phyloP scores from a whole-genome alignment of 2,888 invertebrate species.

The Physocephala rufipes region DNA sequence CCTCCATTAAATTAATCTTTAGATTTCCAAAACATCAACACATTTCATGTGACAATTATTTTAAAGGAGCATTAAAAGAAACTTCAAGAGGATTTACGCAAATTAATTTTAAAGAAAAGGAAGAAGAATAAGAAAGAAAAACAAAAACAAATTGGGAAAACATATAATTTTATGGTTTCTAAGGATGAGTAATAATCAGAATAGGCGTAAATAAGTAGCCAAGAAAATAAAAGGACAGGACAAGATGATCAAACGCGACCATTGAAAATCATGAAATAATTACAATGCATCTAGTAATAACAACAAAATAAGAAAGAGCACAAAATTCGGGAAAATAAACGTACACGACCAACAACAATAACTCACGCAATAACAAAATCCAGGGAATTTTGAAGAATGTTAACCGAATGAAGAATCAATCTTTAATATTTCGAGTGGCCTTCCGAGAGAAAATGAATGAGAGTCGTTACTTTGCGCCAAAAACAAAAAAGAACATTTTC shows the following conservation, averaged over 20 bases:
- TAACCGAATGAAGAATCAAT: not conserved
- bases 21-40: too few species aligned
- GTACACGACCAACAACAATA: not conserved
- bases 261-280: slow-evolving; percentile 30
- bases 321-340: not conserved
- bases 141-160: not conserved
- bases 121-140: too few species aligned
- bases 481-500: not conserved
- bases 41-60: too few species aligned
- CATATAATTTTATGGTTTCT: too few species aligned
- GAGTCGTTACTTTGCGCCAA: not conserved
- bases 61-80: too few species aligned
- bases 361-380: too few species aligned
- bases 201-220: not conserved
- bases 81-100: not conserved
- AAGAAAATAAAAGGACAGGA: not conserved
- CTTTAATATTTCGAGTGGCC: too few species aligned
- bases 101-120: slow-evolving; percentile 1
- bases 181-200: not conserved
- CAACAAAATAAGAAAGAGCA: too few species aligned
- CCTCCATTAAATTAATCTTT: too few species aligned
- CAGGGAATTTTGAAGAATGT: too few species aligned
- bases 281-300: not conserved
- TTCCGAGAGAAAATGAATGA: not conserved
- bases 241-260: slow-evolving; percentile 5